phyloP scores from a whole-genome alignment of 2,888 invertebrate genomes.

The Pristionchus mayeri region DNA sequence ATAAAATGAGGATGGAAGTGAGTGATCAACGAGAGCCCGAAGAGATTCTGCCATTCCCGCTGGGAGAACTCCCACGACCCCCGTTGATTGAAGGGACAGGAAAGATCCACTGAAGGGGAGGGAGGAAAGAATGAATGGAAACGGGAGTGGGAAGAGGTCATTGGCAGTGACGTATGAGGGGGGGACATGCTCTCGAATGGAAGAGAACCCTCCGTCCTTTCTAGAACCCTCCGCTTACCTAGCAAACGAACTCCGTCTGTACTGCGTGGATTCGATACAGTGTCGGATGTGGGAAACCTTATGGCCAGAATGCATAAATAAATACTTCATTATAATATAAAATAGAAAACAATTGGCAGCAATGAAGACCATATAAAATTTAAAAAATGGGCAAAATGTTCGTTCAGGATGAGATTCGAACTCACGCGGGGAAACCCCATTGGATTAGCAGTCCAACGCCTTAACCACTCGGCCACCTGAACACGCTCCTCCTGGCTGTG shows the following conservation, averaged over 20 bases:
- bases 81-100: neutral
- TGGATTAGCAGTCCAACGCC: conserved; percentile 76
- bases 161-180: neutral
- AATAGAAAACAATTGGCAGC: too few relatives aligned
- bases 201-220: neutral
- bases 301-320: too few relatives aligned
- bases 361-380: too few relatives aligned
- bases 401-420: conserved; percentile 74
- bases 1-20: neutral
- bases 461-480: conserved; percentile 76
- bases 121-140: neutral
- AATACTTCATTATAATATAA: too few relatives aligned
- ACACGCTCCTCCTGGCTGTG: conserved; percentile 51
- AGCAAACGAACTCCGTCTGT: neutral
- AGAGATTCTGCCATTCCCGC: neutral
- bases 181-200: neutral
- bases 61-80: neutral
- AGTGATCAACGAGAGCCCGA: neutral
- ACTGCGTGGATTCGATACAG: too few relatives aligned
- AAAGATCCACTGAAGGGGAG: neutral
- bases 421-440: conserved; percentile 76
- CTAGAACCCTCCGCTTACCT: neutral
- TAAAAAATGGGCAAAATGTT: too few relatives aligned
- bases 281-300: too few relatives aligned
- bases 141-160: neutral